phyloP scores from a whole-genome alignment of 1,140 invertebrate species.

The Drosophila elegans region DNA sequence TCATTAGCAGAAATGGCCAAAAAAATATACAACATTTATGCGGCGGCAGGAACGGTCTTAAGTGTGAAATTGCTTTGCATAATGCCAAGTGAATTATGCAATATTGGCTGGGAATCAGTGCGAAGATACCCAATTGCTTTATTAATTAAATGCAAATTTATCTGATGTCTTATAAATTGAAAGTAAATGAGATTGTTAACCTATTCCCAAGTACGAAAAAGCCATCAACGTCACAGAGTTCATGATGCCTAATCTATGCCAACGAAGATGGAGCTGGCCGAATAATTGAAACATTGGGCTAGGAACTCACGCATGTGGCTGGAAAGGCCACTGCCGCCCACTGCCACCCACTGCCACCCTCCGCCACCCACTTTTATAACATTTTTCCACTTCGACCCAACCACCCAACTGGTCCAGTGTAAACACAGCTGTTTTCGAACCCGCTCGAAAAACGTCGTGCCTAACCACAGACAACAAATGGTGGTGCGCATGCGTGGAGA shows the following conservation, averaged over 20 bases:
- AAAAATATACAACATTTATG: slow-evolving; percentile 58
- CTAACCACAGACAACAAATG: slow-evolving; percentile 80
- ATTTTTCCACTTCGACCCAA: neutral
- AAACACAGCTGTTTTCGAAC: slow-evolving; percentile 73
- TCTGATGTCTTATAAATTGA: slow-evolving; percentile 25
- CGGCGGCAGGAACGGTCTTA: slow-evolving; percentile 48
- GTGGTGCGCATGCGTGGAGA: slow-evolving; percentile 55
- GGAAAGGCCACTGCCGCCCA: neutral
- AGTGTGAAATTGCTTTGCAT: slow-evolving; percentile 74
- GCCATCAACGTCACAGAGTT: slow-evolving; percentile 20
- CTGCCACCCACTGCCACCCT: neutral
- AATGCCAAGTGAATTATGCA: slow-evolving; percentile 75
- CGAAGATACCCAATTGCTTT: slow-evolving; percentile 7
- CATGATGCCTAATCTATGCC: slow-evolving; percentile 31
- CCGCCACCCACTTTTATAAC: slow-evolving; percentile 1
- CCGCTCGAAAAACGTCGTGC: slow-evolving; percentile 35
- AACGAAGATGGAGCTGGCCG: slow-evolving; percentile 36
- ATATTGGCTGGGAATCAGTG: slow-evolving; percentile 26
- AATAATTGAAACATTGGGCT: slow-evolving; percentile 75
- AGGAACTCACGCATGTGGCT: slow-evolving; percentile 57
- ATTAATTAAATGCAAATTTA: slow-evolving; percentile 22
- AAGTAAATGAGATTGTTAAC: slow-evolving; percentile 32
- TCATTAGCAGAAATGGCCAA: slow-evolving; percentile 59
- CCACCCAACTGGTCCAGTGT: slow-evolving; percentile 36
- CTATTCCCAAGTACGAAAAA: neutral